phyloP scores from a whole-genome alignment of 2,113 vertebrate species.

The Excalfactoria chinensis region DNA sequence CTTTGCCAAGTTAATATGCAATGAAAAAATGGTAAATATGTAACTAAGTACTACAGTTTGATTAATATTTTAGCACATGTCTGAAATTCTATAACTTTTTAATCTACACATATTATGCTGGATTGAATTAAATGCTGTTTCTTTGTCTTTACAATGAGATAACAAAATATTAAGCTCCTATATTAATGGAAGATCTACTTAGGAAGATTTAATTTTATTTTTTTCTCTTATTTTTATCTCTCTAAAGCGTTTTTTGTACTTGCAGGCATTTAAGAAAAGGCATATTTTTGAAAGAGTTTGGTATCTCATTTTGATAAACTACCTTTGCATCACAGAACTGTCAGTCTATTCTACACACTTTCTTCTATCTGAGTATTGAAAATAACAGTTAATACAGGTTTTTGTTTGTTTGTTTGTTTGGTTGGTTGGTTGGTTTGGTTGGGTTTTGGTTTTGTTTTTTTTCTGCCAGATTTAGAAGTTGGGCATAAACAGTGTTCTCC shows the following conservation, averaged over 20 bases:
- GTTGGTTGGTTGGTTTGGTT: too few relatives aligned
- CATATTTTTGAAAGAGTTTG: not conserved
- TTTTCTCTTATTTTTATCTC: too few relatives aligned
- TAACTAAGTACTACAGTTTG: not conserved
- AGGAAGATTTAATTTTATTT: too few relatives aligned
- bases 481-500: not conserved
- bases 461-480: not conserved
- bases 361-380: not conserved
- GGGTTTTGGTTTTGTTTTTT: too few relatives aligned
- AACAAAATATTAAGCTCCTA: not conserved
- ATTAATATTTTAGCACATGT: not conserved
- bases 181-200: not conserved
- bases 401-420: too few relatives aligned
- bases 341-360: not conserved
- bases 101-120: not conserved
- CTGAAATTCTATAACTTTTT: not conserved
- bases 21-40: not conserved
- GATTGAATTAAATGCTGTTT: not conserved
- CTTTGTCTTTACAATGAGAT: not conserved
- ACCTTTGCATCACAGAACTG: not conserved
- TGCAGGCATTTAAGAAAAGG: not conserved
- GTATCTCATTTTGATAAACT: not conserved
- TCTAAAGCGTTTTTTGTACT: not conserved
- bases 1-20: not conserved
- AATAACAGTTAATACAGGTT: too few relatives aligned